Percentiles rank a stretch among this genome's conserved stretches.
Evolutionary conservation across 2,888 invertebrate genomes (phyloP).

Genomic region (Plagodis pulveraria): DNA sequence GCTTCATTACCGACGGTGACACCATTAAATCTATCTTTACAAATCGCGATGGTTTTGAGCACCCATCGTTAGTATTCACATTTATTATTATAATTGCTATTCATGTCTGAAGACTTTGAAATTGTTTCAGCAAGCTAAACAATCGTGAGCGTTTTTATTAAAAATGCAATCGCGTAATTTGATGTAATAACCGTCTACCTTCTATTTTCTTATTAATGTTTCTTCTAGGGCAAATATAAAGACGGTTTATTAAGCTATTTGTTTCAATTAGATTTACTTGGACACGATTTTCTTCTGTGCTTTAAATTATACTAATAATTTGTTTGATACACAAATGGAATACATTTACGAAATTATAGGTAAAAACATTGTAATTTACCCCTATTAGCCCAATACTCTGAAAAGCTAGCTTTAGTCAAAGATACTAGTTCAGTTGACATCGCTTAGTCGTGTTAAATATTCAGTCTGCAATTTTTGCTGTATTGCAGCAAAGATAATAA

Average conservation of each 20-base stretch:
- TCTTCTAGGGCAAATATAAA: slow-evolving; percentile 54
- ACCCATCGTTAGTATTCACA: slow-evolving; percentile 39
- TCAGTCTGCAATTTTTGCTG: slow-evolving; percentile 18
- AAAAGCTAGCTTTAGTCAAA: not conserved
- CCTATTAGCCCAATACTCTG: not conserved
- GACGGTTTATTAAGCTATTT: slow-evolving; percentile 73
- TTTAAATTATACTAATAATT: slow-evolving; percentile 20
- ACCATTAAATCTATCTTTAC: slow-evolving; percentile 65
- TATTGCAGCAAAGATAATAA: slow-evolving; percentile 18
- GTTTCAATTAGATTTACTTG: slow-evolving; percentile 61
- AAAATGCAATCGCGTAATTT: slow-evolving; percentile 52
- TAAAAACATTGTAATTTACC: slow-evolving; percentile 5
- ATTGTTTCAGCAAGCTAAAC: slow-evolving; percentile 50
- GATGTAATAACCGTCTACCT: slow-evolving; percentile 52
- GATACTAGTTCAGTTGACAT: slow-evolving; percentile 1
- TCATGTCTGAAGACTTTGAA: slow-evolving; percentile 43
- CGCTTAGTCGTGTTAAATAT: slow-evolving; percentile 11
- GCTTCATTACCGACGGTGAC: slow-evolving; percentile 81
- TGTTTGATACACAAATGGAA: slow-evolving; percentile 14
- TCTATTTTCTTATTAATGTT: slow-evolving; percentile 47
- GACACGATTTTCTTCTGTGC: slow-evolving; percentile 60
- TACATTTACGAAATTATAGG: slow-evolving; percentile 15
- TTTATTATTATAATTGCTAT: slow-evolving; percentile 56
- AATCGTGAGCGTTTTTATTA: slow-evolving; percentile 51
- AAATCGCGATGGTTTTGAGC: slow-evolving; percentile 59